These are phyloP conservation scores for Tinea semifulvella DNA, from an alignment of 2,888 invertebrate species.

Conservation along the genomic window DNA sequence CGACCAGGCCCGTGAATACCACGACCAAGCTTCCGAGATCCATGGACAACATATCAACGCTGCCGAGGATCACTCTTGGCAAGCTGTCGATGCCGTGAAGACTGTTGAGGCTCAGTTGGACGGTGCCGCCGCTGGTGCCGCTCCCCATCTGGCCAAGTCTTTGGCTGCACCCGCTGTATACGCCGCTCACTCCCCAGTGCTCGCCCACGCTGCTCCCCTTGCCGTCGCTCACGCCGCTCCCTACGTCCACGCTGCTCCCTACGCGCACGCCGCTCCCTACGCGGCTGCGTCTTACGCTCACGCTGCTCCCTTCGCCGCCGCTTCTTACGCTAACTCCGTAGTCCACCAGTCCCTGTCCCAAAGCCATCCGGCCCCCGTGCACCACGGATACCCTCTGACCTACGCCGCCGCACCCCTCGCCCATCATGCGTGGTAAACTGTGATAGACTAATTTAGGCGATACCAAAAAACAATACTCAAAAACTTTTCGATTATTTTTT, in stretches of 20 bases:
- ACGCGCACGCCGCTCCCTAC: constrained; percentile 24
- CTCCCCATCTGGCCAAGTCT: constrained; percentile 54
- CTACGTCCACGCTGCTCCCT: constrained; percentile 22
- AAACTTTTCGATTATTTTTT: constrained; percentile 2
- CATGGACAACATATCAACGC: constrained; percentile 57
- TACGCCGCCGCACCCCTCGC: constrained; percentile 21
- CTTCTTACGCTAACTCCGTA: constrained; percentile 33
- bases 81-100: constrained; percentile 52
- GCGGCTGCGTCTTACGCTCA: constrained; percentile 20
- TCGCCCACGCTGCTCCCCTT: constrained; percentile 21
- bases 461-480: constrained; percentile 49
- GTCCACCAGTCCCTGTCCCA: constrained; percentile 45
- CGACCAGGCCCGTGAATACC: constrained; percentile 44
- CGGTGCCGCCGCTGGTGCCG: constrained; percentile 56
- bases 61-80: constrained; percentile 59
- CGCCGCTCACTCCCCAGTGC: constrained; percentile 21
- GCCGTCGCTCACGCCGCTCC: constrained; percentile 22
- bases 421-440: constrained; percentile 54
- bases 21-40: constrained; percentile 56
- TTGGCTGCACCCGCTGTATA: constrained; percentile 31
- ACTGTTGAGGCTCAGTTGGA: constrained; percentile 52
- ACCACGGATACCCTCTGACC: constrained; percentile 21
- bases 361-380: constrained; percentile 45
- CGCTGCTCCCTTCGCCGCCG: constrained; percentile 14
- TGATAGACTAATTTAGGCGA: constrained; percentile 32